phyloP scores from a whole-genome alignment of 2,113 vertebrate genomes.

The Antennarius striatus region DNA sequence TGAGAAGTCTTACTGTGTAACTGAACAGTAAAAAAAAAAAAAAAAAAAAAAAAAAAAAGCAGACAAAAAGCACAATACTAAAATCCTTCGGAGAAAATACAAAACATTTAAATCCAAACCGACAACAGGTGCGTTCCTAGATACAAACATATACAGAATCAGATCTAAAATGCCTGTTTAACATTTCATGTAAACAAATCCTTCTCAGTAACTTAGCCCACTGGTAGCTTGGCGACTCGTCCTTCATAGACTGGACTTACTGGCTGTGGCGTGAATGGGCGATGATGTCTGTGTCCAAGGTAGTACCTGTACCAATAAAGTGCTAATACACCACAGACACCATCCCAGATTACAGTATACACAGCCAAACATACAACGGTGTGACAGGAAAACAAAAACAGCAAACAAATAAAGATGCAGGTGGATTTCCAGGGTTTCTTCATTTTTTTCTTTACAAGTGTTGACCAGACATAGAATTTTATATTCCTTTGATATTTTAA shows the following conservation, averaged over 20 bases:
- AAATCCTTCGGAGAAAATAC: slow-evolving; percentile 53
- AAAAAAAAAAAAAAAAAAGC: slow-evolving; percentile 11
- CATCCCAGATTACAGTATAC: slow-evolving; percentile 60
- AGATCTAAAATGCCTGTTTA: slow-evolving; percentile 68
- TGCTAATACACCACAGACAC: slow-evolving; percentile 76
- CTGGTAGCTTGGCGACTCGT: slow-evolving; percentile 50
- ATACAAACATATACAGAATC: slow-evolving; percentile 73
- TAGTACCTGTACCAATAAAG: slow-evolving; percentile 80
- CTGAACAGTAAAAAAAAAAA: not conserved
- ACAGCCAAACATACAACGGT: slow-evolving; percentile 40
- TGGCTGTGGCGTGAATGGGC: slow-evolving; percentile 51
- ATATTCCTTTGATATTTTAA: slow-evolving; percentile 45
- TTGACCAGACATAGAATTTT: slow-evolving; percentile 8
- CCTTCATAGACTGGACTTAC: slow-evolving; percentile 50
- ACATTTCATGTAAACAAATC: slow-evolving; percentile 72
- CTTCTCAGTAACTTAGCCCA: slow-evolving; percentile 44
- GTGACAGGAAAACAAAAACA: slow-evolving; percentile 45
- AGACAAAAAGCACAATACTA: slow-evolving; percentile 19
- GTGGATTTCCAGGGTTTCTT: slow-evolving; percentile 26
- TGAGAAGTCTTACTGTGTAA: slow-evolving; percentile 18
- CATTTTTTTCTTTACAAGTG: not conserved
- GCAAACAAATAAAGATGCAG: slow-evolving; percentile 6
- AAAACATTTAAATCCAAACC: slow-evolving; percentile 54
- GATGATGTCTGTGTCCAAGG: slow-evolving; percentile 58
- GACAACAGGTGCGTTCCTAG: slow-evolving; percentile 49